phyloP scores from a whole-genome alignment of 2,797 vertebrate genomes.

The Neosalanx taihuensis region DNA sequence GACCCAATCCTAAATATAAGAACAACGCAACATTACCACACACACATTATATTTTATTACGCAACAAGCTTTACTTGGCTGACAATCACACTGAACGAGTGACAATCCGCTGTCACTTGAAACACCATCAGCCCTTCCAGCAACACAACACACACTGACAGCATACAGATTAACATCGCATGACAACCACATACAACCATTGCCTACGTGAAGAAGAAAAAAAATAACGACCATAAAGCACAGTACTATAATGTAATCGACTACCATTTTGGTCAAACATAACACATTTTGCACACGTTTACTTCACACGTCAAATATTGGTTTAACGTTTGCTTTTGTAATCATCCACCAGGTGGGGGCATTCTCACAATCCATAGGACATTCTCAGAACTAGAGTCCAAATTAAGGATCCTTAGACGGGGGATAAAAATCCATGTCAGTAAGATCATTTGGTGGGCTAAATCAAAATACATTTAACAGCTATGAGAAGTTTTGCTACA shows the following conservation, averaged over 20 bases:
- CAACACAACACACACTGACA: slow-evolving; percentile 43
- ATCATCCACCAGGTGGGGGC: not conserved
- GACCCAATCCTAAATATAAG: slow-evolving; percentile 7
- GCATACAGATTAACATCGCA: slow-evolving; percentile 39
- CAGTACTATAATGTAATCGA: not conserved
- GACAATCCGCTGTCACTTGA: slow-evolving; percentile 32
- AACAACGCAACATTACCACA: slow-evolving; percentile 30
- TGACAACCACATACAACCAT: slow-evolving; percentile 21
- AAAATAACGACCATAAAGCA: not conserved
- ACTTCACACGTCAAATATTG: not conserved
- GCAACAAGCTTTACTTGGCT: slow-evolving; percentile 62
- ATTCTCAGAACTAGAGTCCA: not conserved
- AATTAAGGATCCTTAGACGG: not conserved
- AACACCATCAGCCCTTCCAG: slow-evolving; percentile 42
- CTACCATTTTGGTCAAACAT: not conserved
- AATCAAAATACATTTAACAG: slow-evolving; percentile 1
- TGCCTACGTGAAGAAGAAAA: slow-evolving; percentile 24
- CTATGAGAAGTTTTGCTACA: slow-evolving; percentile 42
- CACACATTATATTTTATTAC: slow-evolving; percentile 65
- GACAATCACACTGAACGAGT: slow-evolving; percentile 43
- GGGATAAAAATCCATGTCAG: not conserved
- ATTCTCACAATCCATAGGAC: not conserved
- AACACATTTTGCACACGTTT: slow-evolving; percentile 24
- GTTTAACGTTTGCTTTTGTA: not conserved
- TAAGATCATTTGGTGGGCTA: not conserved